Evolutionary conservation across 2,888 invertebrate genomes (phyloP), one percentile per base, ranked within the genome.

Genomic region (Phaedon cochleariae): DNA sequence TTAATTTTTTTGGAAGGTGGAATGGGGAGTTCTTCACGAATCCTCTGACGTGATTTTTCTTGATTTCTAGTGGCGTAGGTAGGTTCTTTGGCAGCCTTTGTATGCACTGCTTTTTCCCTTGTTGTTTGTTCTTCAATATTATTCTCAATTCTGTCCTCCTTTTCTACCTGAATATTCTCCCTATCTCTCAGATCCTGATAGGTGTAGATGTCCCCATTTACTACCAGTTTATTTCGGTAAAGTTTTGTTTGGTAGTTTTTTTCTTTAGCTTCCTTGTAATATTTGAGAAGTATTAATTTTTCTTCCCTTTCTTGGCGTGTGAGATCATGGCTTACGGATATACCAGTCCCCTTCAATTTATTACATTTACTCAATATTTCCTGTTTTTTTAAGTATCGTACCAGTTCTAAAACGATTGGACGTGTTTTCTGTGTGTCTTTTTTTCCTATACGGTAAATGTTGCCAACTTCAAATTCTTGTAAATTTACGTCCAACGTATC

Each of bases 301-400:
- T 57, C 45, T 22, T 41, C 15, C 18, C 57, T 18, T 45, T 57
- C 21, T 41, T 57, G 17, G 10, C 21, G 18, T 9, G 57, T 57
- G 18, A 57, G 21, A 15, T 57, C 57, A 15, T 57, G 57, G 15
- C 26, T 20, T n/a, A 57, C 41, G 22, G 45, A 21, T 20, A 57
- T 57, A 22, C 21, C 41, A 15, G 57, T 57, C 20, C 41, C 45
- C 22, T 57, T 21, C 21, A 57, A 9, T 45, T 57, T 57, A 7
- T 21, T 20, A 9, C 41, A 37, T 12, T 57, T 57, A 26, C 26
- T 41, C 21, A 57, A 15, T 41, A 57, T 41, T 21, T 3, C 21
- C 9, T 37, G n/a, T 41, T 20, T 57, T 57, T 20, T 41, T 41
- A 41, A 41, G 17, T 41, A 41, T 41, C 41, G 41, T 17, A 10